These are phyloP conservation scores for Thryonomys swinderianus DNA, from an alignment of 2,113 vertebrate genomes.

Conservation along the genomic window DNA sequence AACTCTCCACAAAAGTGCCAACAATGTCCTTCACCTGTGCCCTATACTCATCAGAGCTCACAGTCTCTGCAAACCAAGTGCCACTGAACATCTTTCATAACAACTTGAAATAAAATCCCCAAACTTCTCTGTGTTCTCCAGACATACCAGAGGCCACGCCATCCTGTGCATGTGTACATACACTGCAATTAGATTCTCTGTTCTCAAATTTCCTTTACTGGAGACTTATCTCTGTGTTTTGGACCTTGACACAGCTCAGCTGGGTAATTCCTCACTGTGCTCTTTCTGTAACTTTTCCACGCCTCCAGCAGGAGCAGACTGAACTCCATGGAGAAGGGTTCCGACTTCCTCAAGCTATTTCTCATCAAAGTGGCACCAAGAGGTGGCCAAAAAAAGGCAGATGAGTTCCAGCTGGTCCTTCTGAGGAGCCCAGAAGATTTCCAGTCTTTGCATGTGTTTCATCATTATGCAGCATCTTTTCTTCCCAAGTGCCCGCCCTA, in stretches of 20 bases:
- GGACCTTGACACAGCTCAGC: neutral
- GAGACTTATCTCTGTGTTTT: neutral
- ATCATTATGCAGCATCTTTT: neutral
- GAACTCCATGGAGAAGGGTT: neutral
- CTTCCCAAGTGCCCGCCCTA: neutral
- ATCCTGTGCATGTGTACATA: neutral
- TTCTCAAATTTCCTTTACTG: neutral
- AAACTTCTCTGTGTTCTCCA: neutral
- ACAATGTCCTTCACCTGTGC: neutral
- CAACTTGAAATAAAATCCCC: neutral
- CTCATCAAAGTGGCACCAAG: neutral
- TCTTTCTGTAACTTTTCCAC: neutral
- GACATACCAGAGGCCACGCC: neutral
- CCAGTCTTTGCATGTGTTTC: accelerated
- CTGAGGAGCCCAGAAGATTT: neutral
- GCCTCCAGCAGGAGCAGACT: neutral
- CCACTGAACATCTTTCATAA: neutral
- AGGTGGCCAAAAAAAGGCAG: neutral
- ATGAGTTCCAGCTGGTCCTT: neutral
- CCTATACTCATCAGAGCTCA: too few relatives aligned
- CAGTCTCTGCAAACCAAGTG: too few relatives aligned
- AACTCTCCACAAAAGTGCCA: neutral
- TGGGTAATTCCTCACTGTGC: neutral
- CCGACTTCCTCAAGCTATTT: neutral
- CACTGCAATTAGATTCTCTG: neutral